Evolutionary conservation across 2,113 vertebrate species (phyloP).

Genomic region (Ptilonorhynchus violaceus): DNA sequence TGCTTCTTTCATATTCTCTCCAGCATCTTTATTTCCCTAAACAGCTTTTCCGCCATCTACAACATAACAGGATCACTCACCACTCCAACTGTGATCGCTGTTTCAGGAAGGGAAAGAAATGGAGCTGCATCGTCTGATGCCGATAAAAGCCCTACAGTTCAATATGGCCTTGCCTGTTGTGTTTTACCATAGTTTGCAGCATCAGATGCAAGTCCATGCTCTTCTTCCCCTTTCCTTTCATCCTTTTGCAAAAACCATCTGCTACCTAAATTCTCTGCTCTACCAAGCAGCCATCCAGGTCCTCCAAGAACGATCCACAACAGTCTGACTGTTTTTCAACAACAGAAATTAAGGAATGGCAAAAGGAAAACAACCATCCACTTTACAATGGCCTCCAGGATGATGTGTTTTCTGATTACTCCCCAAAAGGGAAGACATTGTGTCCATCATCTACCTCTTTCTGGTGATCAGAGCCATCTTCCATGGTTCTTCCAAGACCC

Average conservation of each 20-base stretch:
- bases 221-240: neutral
- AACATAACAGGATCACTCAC: neutral
- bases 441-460: neutral
- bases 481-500: neutral
- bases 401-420: fast-evolving
- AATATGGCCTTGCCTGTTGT: neutral
- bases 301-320: neutral
- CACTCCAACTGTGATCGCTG: fast-evolving
- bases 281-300: neutral
- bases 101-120: neutral
- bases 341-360: neutral
- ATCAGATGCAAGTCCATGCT: neutral
- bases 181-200: neutral
- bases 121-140: neutral
- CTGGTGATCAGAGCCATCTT: neutral
- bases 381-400: neutral
- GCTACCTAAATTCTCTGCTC: neutral
- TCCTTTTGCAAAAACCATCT: neutral
- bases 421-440: neutral
- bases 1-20: neutral
- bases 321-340: neutral
- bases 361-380: neutral
- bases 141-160: neutral
- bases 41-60: fast-evolving
- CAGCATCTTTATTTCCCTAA: neutral